A percentile compares a stretch with the other conserved stretches of the same genome.
phyloP scores from a whole-genome alignment of 1,140 invertebrate genomes.

The Centruroides vittatus region DNA sequence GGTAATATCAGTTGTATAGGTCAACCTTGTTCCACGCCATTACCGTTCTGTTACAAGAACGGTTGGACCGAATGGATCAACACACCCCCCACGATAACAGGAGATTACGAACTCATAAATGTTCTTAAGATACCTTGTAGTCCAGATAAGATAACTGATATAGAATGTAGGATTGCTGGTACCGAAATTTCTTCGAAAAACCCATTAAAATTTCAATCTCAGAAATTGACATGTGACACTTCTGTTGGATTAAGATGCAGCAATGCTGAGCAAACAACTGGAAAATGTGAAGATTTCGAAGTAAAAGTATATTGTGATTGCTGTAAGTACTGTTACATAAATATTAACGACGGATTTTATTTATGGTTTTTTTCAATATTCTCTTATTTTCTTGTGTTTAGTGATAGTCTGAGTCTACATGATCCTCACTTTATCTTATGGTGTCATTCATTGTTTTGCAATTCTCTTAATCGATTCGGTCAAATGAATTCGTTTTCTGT shows the following conservation, averaged over 20 bases:
- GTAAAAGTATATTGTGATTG: constrained; percentile 11
- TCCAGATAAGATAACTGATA: constrained; percentile 44
- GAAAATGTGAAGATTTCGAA: constrained; percentile 10
- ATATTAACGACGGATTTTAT: too few species aligned
- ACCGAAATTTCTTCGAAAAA: constrained; percentile 45
- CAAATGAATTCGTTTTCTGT: too few species aligned
- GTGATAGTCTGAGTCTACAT: too few species aligned
- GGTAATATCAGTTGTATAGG: constrained; percentile 7
- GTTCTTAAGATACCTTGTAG: constrained; percentile 32
- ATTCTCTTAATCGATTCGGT: too few species aligned
- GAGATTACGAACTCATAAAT: constrained; percentile 7
- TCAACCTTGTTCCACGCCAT: constrained; percentile 7
- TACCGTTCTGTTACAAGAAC: constrained; percentile 34
- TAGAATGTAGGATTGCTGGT: constrained; percentile 52
- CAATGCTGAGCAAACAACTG: constrained; percentile 22
- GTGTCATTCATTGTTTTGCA: too few species aligned
- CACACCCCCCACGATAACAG: constrained; percentile 18
- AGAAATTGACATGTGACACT: constrained; percentile 26
- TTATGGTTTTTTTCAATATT: too few species aligned
- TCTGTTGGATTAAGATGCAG: constrained; percentile 28
- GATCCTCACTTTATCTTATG: too few species aligned
- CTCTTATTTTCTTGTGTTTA: too few species aligned
- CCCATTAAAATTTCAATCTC: constrained; percentile 31
- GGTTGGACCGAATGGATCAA: constrained; percentile 67
- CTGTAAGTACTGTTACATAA: neutral